Evolutionary conservation across 2,113 vertebrate genomes (phyloP).

Genomic region (Sander vitreus): DNA sequence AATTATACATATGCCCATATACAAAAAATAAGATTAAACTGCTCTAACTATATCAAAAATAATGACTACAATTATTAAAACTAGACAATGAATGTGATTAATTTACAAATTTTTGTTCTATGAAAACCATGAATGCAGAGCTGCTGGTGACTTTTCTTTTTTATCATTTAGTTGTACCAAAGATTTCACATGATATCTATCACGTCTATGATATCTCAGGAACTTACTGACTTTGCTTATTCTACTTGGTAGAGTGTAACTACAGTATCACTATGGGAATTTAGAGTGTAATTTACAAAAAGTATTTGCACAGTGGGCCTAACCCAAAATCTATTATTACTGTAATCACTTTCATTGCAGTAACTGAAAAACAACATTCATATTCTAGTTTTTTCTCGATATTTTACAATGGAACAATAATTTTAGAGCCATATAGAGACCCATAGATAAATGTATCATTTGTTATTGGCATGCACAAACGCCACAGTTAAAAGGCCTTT

Average conservation of each 20-base stretch:
- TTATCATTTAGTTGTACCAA: neutral
- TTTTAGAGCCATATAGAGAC: neutral
- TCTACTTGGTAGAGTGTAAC: neutral
- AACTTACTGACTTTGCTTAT: neutral
- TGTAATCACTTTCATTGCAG: neutral
- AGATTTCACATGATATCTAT: too few species aligned
- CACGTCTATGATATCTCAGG: too few species aligned
- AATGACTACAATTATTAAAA: neutral
- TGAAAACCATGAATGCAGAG: neutral
- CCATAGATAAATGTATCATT: neutral
- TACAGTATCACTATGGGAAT: neutral
- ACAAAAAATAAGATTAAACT: neutral
- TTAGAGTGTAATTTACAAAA: neutral
- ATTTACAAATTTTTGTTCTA: neutral
- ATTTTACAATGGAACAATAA: neutral
- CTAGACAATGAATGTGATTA: neutral
- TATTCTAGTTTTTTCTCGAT: neutral
- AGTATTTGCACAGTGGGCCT: neutral
- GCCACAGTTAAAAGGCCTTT: neutral
- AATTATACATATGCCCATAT: neutral
- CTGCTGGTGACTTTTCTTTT: neutral
- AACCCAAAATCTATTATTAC: neutral
- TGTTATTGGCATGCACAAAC: neutral
- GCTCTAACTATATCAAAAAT: conserved; percentile 1
- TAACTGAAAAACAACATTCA: neutral